A percentile compares a stretch with the other conserved stretches of the same genome.
phyloP scores from a whole-genome alignment of 2,113 vertebrate species.

The Nanger granti region DNA sequence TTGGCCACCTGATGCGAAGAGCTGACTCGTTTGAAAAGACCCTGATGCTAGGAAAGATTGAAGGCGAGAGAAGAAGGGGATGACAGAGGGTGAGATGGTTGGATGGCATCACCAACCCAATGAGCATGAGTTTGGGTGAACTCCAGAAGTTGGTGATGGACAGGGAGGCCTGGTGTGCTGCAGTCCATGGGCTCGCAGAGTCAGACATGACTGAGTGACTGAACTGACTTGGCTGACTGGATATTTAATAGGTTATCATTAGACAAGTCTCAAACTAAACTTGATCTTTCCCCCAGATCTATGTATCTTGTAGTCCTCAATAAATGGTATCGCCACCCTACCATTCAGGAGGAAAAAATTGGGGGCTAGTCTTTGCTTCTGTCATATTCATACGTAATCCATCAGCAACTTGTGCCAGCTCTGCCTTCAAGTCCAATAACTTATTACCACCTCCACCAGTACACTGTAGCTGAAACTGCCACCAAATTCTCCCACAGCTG shows the following conservation, averaged over 20 bases:
- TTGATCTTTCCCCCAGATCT: not conserved
- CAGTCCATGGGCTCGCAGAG: not conserved
- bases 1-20: not conserved
- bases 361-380: not conserved
- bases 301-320: not conserved
- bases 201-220: not conserved
- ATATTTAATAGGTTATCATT: not conserved
- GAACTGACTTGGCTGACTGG: not conserved
- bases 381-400: no score
- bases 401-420: not conserved
- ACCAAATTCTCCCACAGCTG: not conserved
- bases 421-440: not conserved
- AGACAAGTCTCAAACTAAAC: not conserved
- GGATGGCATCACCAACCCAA: fast-evolving
- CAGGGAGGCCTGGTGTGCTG: not conserved
- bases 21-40: not conserved
- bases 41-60: not conserved
- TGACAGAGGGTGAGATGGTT: not conserved
- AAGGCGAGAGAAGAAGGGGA: not conserved
- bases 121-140: not conserved
- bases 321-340: not conserved
- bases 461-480: not conserved
- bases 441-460: not conserved
- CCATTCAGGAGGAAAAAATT: not conserved
- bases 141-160: not conserved